Conservation (phyloP, 2,797 vertebrate genomes). For the Hydrolagus colliei region DNA sequence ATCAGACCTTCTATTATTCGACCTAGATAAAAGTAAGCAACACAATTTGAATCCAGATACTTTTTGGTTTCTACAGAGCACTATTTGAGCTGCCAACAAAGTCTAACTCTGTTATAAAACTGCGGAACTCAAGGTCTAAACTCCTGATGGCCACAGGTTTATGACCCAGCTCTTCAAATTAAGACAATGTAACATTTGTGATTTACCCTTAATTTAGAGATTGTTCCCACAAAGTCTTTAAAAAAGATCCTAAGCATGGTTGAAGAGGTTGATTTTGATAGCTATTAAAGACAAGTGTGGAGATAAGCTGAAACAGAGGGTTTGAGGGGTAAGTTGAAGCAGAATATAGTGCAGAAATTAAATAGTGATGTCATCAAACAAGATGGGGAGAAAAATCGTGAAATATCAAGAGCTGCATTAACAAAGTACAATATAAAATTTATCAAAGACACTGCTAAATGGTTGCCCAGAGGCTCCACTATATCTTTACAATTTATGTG, state of each 20-base stretch:
- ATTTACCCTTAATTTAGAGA: background rate
- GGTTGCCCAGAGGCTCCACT: background rate
- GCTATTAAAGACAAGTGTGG: no score
- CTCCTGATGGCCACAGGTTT: background rate
- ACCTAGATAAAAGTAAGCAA: background rate
- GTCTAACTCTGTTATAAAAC: background rate
- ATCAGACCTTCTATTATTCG: background rate
- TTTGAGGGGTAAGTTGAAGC: no score
- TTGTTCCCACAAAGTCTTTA: no score
- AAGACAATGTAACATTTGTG: background rate
- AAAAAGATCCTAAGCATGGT: background rate
- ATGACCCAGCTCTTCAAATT: background rate
- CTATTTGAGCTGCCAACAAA: background rate
- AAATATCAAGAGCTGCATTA: no score
- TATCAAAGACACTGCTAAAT: background rate
- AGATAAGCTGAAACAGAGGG: no score
- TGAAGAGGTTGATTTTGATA: background rate
- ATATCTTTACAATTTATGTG: background rate
- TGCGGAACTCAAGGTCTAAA: background rate
- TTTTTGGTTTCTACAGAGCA: background rate
- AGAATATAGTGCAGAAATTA: no score
- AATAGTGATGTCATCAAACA: no score
- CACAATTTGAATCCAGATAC: background rate
- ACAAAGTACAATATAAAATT: background rate
- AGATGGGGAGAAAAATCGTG: no score